Conservation (phyloP, 2,113 vertebrate genomes). For the Cinclus cinclus region DNA sequence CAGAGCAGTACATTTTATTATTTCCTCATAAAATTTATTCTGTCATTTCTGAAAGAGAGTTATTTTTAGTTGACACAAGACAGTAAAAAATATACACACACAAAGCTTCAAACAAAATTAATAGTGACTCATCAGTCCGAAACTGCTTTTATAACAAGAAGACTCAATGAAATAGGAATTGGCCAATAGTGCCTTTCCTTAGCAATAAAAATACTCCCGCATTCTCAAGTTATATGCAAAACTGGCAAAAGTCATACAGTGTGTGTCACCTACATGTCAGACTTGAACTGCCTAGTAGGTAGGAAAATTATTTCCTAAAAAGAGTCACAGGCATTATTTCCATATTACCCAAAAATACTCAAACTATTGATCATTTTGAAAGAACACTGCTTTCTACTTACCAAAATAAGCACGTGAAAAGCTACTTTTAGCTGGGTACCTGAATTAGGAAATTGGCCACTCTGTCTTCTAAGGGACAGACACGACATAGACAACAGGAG, state of each 20-base stretch:
- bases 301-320: neutral
- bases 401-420: neutral
- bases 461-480: neutral
- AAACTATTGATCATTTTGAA: neutral
- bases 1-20: constrained; percentile 60
- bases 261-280: neutral
- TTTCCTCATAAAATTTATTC: constrained; percentile 52
- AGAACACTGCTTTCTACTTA: neutral
- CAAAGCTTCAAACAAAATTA: constrained; percentile 25
- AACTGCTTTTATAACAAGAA: neutral
- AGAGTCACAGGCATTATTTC: neutral
- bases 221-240: neutral
- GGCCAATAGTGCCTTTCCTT: neutral
- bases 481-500: neutral
- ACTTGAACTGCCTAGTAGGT: neutral
- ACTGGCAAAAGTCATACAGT: neutral
- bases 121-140: constrained; percentile 2
- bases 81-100: neutral
- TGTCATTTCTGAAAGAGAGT: constrained; percentile 39
- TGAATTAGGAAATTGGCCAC: neutral
- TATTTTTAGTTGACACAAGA: constrained; percentile 59
- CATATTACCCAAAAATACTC: neutral
- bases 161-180: neutral
- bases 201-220: neutral
- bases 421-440: neutral